Evolutionary conservation across 2,888 invertebrate species (phyloP), one percentile per base, ranked within the genome.

Genomic region (Ectropis crepuscularia): DNA sequence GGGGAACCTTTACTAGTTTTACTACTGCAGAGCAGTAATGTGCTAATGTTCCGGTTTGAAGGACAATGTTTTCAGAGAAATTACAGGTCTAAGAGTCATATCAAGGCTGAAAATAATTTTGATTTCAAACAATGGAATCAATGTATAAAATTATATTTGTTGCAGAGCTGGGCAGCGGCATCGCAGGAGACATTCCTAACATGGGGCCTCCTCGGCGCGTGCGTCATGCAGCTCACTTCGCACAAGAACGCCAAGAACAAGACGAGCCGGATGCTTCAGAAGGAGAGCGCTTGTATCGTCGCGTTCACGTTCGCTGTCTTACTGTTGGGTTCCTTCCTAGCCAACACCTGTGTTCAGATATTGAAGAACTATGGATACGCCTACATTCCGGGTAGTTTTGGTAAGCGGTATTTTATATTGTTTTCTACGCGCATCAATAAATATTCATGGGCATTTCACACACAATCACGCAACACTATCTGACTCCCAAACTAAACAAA

Each of bases 161-260:
- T 62, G 8, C 88, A 96, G 95, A 96, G 97, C 72, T 98, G 98
- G 98, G 94, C 96, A 37, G 97, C 98, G 0, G 98, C 98, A 0
- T 96, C 97, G 12, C 96, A 97, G 81, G 98, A 98, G 87, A 95
- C 96, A 0, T 98, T 98, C 82, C 93, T 98, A 57, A 97, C 97
- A 0, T 97, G 98, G 98, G 97, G 97, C 1, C 86, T 98, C 7
- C 90, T 98, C 36, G 96, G 97, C 8, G 96, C 96, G 0, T 95
- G 96, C 63, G 93, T 96, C 61, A 96, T 97, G 95, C 97, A 97
- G 85, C 94, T 96, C 65, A 95, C 96, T 11, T 96, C 96, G 63
- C 96, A 96, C 83, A 96, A 96, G 78, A 95, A 95, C 75, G 93
- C 95, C 68, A 95, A 95, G 73, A 95, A 95, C 82, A 93, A 95